These are phyloP conservation scores for Gambusia yucatana DNA, from an alignment of 2,797 vertebrate genomes.

Conservation along the genomic window DNA sequence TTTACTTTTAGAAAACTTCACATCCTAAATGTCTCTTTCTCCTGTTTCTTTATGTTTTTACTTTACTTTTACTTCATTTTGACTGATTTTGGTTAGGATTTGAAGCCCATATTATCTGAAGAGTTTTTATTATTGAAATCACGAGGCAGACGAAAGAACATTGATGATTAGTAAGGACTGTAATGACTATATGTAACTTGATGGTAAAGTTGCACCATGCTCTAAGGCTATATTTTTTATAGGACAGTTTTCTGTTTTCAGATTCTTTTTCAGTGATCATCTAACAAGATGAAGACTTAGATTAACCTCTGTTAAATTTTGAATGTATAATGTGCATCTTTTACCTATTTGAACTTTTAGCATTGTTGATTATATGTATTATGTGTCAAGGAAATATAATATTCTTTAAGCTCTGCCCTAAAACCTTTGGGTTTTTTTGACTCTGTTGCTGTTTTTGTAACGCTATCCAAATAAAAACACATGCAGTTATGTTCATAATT, in stretches of 20 bases:
- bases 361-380: neutral
- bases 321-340: neutral
- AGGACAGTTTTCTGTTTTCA: neutral
- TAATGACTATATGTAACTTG: neutral
- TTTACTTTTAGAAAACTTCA: neutral
- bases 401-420: neutral
- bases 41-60: neutral
- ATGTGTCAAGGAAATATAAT: neutral
- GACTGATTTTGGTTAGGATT: no score
- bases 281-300: neutral
- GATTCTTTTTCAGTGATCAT: neutral
- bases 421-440: neutral
- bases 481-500: neutral
- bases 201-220: neutral
- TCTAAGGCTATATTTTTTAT: neutral
- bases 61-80: neutral
- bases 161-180: neutral
- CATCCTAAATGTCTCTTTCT: neutral
- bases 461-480: neutral
- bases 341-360: neutral
- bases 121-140: neutral
- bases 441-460: neutral
- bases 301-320: neutral
- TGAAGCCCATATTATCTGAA: constrained; percentile 1
- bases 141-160: constrained; percentile 7